A percentile compares a stretch with the other conserved stretches of the same genome.
Conservation (phyloP, 1,140 invertebrate species). For the Pseudomyrmex cubaensis region DNA sequence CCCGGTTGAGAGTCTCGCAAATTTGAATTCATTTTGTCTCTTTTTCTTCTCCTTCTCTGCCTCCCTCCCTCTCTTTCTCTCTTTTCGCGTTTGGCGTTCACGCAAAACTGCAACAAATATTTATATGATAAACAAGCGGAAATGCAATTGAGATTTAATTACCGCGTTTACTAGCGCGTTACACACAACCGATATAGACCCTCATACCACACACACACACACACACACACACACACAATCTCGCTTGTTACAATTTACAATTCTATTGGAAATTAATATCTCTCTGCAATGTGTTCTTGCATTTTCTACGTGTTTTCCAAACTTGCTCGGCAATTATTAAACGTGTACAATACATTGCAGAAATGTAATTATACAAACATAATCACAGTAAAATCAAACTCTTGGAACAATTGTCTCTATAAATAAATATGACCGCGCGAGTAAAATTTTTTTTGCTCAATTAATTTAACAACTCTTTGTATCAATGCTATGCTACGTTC, state of each 20-base stretch:
- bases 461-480: no score
- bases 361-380: background rate
- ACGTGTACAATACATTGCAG: background rate
- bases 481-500: no score
- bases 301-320: conserved; percentile 19
- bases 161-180: conserved; percentile 42
- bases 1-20: background rate
- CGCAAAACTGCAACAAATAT: conserved; percentile 54
- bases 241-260: conserved; percentile 15
- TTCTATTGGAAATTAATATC: conserved; percentile 42
- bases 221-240: no score
- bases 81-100: background rate
- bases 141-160: conserved; percentile 57
- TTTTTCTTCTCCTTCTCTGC: background rate
- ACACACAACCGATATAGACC: conserved; percentile 11
- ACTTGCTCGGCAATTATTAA: conserved; percentile 7
- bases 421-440: no score
- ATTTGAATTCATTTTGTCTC: conserved; percentile 27
- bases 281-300: conserved; percentile 12
- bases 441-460: no score
- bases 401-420: background rate
- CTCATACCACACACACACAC: background rate
- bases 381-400: background rate
- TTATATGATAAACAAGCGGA: conserved; percentile 43
- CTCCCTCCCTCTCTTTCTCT: background rate